Conservation (phyloP, 2,797 vertebrate species). For the Kryptolebias ocellatus region DNA sequence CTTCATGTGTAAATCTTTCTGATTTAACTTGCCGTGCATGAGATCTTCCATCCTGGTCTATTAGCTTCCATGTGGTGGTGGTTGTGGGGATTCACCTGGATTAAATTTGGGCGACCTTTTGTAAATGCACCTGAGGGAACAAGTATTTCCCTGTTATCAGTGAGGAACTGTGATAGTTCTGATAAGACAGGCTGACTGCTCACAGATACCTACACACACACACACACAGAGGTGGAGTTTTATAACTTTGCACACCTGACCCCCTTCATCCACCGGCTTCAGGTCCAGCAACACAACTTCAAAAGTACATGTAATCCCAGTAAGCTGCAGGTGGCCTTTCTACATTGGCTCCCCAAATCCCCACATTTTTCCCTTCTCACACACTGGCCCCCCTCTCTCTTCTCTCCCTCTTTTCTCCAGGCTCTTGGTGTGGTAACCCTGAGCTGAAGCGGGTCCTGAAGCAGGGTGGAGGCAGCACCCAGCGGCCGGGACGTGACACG, state of each 20-base stretch:
- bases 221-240: slow-evolving; percentile 56
- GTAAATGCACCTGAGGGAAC: slow-evolving; percentile 36
- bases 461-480: slow-evolving; percentile 71
- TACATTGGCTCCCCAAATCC: slow-evolving; percentile 73
- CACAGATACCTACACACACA: slow-evolving; percentile 41
- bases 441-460: slow-evolving; percentile 75
- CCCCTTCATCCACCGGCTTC: slow-evolving; percentile 32
- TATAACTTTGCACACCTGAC: slow-evolving; percentile 62
- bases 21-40: neutral
- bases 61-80: slow-evolving; percentile 23
- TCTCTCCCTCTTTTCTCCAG: slow-evolving; percentile 58
- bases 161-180: slow-evolving; percentile 37
- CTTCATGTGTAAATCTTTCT: slow-evolving; percentile 1
- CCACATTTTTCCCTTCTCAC: slow-evolving; percentile 65
- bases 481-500: slow-evolving; percentile 76
- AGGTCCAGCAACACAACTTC: slow-evolving; percentile 64
- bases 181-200: slow-evolving; percentile 36
- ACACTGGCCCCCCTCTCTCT: slow-evolving; percentile 45
- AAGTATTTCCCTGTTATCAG: slow-evolving; percentile 74
- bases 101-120: slow-evolving; percentile 47
- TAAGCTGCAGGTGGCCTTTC: slow-evolving; percentile 75
- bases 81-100: slow-evolving; percentile 18
- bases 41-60: neutral
- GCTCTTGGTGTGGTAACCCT: slow-evolving; percentile 76
- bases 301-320: slow-evolving; percentile 76